These are phyloP conservation scores for Ophion ventricosus DNA, from an alignment of 2,888 invertebrate species.

Conservation along the genomic window DNA sequence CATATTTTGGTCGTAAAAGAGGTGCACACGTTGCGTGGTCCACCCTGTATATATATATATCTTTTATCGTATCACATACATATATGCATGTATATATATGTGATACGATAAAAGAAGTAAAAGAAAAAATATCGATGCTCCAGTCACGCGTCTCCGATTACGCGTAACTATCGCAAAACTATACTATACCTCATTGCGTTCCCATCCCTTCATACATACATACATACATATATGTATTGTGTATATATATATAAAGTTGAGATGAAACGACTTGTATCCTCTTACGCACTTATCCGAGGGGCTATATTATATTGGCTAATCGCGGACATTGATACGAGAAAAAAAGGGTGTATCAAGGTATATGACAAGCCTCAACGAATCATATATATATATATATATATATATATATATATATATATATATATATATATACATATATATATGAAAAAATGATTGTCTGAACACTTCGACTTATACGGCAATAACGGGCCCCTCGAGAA, in stretches of 20 bases:
- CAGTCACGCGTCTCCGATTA: conserved; percentile 35
- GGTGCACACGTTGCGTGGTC: no score
- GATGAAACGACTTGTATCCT: not conserved
- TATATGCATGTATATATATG: no score
- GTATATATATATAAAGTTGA: not conserved
- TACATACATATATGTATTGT: not conserved
- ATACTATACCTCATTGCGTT: conserved; percentile 14
- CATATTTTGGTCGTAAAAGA: no score
- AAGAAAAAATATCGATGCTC: conserved; percentile 39
- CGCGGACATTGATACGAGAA: conserved; percentile 35
- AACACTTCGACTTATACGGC: conserved; percentile 26
- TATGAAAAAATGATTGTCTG: no score
- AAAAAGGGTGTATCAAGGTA: conserved; percentile 26
- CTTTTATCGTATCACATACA: no score
- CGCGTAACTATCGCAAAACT: conserved; percentile 16
- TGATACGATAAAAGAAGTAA: not conserved
- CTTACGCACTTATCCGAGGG: conserved; percentile 23
- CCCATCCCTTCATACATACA: not conserved
- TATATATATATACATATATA: no score
- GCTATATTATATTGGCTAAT: not conserved
- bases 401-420: no score
- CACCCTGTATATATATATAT: no score
- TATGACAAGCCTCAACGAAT: conserved; percentile 13
- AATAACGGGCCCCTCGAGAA: conserved; percentile 37
- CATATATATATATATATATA: conserved; percentile 1